Conservation (phyloP, 2,888 invertebrate species). For the Spodoptera exigua region DNA sequence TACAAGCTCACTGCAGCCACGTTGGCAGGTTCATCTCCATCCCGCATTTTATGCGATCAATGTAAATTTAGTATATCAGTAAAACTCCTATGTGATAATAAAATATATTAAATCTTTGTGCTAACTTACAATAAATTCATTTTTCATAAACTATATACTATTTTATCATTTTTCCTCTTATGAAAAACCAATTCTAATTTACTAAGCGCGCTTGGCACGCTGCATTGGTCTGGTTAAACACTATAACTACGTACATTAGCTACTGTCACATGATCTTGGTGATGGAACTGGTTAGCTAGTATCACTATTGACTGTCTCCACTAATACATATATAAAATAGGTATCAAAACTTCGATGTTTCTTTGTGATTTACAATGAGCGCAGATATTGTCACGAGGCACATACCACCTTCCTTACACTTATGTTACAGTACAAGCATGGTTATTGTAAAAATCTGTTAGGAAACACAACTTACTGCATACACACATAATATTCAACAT, state of each 20-base stretch:
- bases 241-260: constrained; percentile 70
- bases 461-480: constrained; percentile 22
- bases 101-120: constrained; percentile 90
- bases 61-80: constrained; percentile 87
- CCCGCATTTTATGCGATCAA: constrained; percentile 84
- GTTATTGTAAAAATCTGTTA: constrained; percentile 17
- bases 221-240: constrained; percentile 83
- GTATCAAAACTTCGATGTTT: constrained; percentile 79
- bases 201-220: constrained; percentile 85
- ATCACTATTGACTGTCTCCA: constrained; percentile 68
- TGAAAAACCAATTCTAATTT: constrained; percentile 81
- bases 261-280: constrained; percentile 63
- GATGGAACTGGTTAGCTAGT: constrained; percentile 67
- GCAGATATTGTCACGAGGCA: constrained; percentile 76
- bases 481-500: background rate
- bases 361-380: constrained; percentile 69
- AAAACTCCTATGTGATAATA: constrained; percentile 88
- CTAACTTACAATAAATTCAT: constrained; percentile 89
- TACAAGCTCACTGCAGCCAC: constrained; percentile 79
- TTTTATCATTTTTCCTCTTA: constrained; percentile 75
- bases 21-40: constrained; percentile 72
- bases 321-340: constrained; percentile 67
- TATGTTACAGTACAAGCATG: constrained; percentile 24
- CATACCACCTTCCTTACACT: constrained; percentile 54
- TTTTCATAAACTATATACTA: constrained; percentile 87